Evolutionary conservation across 2,113 vertebrate species (phyloP).

Genomic region (Trematomus loennbergii): DNA sequence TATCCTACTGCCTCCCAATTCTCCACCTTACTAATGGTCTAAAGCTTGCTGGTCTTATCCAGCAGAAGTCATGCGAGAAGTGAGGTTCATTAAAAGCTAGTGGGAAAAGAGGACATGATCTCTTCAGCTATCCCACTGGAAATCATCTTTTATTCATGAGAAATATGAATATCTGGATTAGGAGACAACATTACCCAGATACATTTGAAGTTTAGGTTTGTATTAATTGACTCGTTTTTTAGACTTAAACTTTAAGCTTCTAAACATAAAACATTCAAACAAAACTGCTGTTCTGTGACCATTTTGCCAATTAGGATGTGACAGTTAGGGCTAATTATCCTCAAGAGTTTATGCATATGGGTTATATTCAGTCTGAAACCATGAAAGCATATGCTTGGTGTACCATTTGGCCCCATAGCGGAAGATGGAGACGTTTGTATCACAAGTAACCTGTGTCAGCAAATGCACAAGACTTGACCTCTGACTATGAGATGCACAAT

Average conservation of each 20-base stretch:
- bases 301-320: background rate
- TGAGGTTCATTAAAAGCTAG: conserved; percentile 50
- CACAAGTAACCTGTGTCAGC: too few species aligned
- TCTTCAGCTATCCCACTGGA: background rate
- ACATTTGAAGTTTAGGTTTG: background rate
- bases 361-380: conserved; percentile 1
- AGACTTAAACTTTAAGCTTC: background rate
- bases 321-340: conserved; percentile 24
- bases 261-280: background rate
- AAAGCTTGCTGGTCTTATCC: conserved; percentile 11
- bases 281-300: background rate
- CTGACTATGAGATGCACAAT: too few species aligned
- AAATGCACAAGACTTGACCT: too few species aligned
- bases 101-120: background rate
- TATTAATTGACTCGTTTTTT: background rate
- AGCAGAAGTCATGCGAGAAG: conserved; percentile 18
- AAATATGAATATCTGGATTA: background rate
- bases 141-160: background rate
- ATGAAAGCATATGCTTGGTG: conserved; percentile 3
- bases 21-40: conserved; percentile 33
- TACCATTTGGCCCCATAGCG: too few species aligned
- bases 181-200: background rate
- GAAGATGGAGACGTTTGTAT: too few species aligned
- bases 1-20: background rate
- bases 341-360: conserved; percentile 10